phyloP scores from a whole-genome alignment of 2,797 vertebrate genomes.

The Sebastes cheni region DNA sequence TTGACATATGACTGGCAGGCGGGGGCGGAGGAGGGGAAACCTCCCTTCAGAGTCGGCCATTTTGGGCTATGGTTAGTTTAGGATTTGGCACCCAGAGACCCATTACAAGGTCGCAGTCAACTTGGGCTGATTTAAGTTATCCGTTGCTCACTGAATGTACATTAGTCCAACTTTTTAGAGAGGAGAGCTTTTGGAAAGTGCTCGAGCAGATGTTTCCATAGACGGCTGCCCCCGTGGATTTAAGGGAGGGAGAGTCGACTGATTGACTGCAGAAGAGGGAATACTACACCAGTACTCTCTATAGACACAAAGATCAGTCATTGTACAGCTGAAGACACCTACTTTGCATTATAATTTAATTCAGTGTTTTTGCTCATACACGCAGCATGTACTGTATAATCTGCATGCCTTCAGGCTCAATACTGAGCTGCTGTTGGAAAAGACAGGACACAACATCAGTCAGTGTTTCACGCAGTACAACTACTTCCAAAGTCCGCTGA shows the following conservation, averaged over 20 bases:
- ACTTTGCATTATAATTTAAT: constrained; percentile 25
- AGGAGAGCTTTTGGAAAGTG: constrained; percentile 55
- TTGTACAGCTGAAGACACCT: constrained; percentile 15
- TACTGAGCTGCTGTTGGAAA: constrained; percentile 12
- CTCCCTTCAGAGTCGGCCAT: constrained; percentile 39
- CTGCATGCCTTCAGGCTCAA: background rate
- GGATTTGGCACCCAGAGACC: constrained; percentile 62
- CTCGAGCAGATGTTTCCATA: constrained; percentile 78
- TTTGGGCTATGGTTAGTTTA: constrained; percentile 68
- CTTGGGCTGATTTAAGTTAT: constrained; percentile 70
- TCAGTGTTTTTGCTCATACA: constrained; percentile 9
- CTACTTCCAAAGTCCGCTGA: background rate
- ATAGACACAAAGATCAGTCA: constrained; percentile 40
- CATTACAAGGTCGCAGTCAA: constrained; percentile 63
- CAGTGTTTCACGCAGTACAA: background rate
- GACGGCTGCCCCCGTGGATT: constrained; percentile 40
- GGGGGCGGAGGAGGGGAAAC: constrained; percentile 8
- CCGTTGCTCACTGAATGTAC: constrained; percentile 58
- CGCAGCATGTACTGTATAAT: background rate
- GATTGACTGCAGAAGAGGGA: constrained; percentile 63
- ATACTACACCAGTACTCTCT: constrained; percentile 27
- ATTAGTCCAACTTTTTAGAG: constrained; percentile 46
- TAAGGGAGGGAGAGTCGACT: constrained; percentile 46
- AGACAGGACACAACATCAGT: background rate
- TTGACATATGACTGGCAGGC: constrained; percentile 67